These are phyloP conservation scores for Ornithoptera priamus DNA, from an alignment of 2,888 invertebrate genomes.

Conservation along the genomic window DNA sequence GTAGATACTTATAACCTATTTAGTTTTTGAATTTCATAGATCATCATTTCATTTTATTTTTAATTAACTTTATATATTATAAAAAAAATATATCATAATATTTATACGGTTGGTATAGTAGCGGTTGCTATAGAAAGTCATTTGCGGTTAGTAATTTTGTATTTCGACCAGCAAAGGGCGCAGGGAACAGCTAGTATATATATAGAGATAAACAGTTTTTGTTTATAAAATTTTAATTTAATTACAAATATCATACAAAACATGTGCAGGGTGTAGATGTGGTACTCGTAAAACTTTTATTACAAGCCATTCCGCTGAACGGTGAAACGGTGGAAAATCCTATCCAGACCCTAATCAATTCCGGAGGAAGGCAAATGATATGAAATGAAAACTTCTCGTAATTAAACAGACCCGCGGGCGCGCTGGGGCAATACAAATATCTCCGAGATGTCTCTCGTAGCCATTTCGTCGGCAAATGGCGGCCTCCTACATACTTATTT, in stretches of 20 bases:
- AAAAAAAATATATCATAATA: no score
- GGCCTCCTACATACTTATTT: conserved; percentile 39
- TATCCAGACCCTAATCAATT: conserved; percentile 29
- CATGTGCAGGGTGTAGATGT: neutral
- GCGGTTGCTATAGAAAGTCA: no score
- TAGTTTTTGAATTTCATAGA: no score
- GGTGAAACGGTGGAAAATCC: conserved; percentile 18
- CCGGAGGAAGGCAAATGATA: conserved; percentile 30
- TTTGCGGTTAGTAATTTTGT: no score
- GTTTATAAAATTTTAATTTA: no score
- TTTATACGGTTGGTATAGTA: no score
- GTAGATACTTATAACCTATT: no score
- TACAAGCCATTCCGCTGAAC: conserved; percentile 7
- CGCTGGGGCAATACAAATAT: conserved; percentile 34
- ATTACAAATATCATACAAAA: neutral
- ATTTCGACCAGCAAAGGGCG: no score
- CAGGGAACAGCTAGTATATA: no score
- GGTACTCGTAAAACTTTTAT: conserved; percentile 2
- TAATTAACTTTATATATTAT: no score
- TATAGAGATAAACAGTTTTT: no score
- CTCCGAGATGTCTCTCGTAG: conserved; percentile 32
- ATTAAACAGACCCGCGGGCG: conserved; percentile 32
- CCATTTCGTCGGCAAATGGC: conserved; percentile 37
- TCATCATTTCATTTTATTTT: no score
- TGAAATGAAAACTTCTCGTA: conserved; percentile 38